phyloP scores from a whole-genome alignment of 1,140 invertebrate genomes.

The Bicyclus anynana region DNA sequence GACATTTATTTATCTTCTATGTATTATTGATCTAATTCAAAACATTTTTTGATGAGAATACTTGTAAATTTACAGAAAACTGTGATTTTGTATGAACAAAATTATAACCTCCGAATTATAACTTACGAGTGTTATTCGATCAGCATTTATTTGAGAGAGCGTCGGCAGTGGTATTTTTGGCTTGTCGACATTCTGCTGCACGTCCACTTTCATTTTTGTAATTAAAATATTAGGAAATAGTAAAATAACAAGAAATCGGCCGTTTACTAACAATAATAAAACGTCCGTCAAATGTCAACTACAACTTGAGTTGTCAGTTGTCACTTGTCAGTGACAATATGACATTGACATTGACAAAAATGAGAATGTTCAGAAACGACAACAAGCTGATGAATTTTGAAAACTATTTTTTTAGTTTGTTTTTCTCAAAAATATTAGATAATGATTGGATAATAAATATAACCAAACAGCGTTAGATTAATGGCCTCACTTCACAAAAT shows the following conservation, averaged over 20 bases:
- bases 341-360: neutral
- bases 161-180: slow-evolving; percentile 83
- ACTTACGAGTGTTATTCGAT: slow-evolving; percentile 86
- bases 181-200: slow-evolving; percentile 55
- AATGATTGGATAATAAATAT: too few species aligned
- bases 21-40: neutral
- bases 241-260: slow-evolving; percentile 15
- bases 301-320: slow-evolving; percentile 1
- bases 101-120: slow-evolving; percentile 50
- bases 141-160: slow-evolving; percentile 90
- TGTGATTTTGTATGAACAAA: neutral
- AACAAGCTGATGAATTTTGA: too few species aligned
- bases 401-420: too few species aligned
- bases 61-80: neutral
- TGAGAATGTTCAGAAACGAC: slow-evolving; percentile 15
- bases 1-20: neutral
- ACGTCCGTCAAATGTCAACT: slow-evolving; percentile 19
- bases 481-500: too few species aligned
- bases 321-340: slow-evolving; percentile 28
- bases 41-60: neutral
- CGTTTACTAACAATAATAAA: slow-evolving; percentile 29
- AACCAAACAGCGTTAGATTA: too few species aligned
- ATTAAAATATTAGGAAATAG: slow-evolving; percentile 6
- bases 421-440: neutral
- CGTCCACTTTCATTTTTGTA: slow-evolving; percentile 54